Conservation (phyloP, 2,797 vertebrate species). For the Chiloscyllium punctatum region DNA sequence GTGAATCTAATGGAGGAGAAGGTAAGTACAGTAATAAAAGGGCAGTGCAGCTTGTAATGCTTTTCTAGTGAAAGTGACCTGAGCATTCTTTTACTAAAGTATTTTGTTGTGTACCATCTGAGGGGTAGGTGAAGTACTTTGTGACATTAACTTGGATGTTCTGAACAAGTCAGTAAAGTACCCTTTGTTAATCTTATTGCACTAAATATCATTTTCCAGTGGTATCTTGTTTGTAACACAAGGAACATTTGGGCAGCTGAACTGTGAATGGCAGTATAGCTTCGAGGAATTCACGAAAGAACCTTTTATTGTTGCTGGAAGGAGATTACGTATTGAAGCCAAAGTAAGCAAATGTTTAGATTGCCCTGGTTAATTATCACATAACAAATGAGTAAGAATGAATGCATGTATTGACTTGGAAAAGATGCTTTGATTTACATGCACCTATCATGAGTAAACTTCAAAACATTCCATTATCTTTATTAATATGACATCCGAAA, state of each 20-base stretch:
- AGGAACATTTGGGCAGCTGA: conserved; percentile 91
- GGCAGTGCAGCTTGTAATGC: not conserved
- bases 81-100: not conserved
- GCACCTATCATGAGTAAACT: not conserved
- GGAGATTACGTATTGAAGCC: conserved; percentile 87
- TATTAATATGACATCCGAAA: not conserved
- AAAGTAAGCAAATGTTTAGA: conserved; percentile 64
- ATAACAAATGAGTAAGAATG: not conserved
- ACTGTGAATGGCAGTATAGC: conserved; percentile 93
- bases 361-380: not conserved
- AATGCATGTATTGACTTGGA: not conserved
- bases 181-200: not conserved
- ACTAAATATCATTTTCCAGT: conserved; percentile 51
- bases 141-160: not conserved
- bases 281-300: conserved; percentile 96
- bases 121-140: not conserved
- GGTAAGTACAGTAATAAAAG: not conserved
- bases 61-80: not conserved
- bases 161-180: not conserved
- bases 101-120: no score
- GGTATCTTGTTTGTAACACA: conserved; percentile 92
- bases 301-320: conserved; percentile 77
- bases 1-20: no score
- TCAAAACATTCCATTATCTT: not conserved
- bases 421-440: not conserved